Evolutionary conservation across 2,797 vertebrate species (phyloP).

Genomic region (Xerus rutilus): DNA sequence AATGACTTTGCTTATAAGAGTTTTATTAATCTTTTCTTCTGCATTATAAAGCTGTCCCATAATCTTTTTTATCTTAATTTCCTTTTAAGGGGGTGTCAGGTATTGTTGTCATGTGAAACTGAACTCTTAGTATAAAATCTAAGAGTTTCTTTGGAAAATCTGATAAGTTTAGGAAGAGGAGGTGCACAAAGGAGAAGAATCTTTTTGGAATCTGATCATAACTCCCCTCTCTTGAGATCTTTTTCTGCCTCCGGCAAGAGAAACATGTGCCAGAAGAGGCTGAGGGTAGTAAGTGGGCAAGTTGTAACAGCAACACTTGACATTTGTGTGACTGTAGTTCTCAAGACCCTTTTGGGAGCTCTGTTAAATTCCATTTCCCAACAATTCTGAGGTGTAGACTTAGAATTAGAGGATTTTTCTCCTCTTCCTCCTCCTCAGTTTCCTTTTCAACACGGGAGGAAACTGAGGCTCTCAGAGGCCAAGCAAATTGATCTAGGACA

Average conservation of each 20-base stretch:
- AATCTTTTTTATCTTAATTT: constrained; percentile 55
- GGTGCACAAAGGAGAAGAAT: neutral
- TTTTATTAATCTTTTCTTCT: constrained; percentile 34
- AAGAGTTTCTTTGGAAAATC: neutral
- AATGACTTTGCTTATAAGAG: neutral
- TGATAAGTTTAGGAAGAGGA: neutral
- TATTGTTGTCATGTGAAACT: neutral
- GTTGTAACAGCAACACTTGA: neutral
- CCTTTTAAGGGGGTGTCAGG: constrained; percentile 5
- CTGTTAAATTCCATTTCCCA: neutral
- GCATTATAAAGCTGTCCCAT: neutral
- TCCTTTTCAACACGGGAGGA: constrained; percentile 33
- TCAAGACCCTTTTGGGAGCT: neutral
- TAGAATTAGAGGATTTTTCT: neutral
- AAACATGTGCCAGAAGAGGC: neutral
- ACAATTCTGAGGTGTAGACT: neutral
- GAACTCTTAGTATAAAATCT: neutral
- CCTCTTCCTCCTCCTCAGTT: neutral
- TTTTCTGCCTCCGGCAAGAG: neutral
- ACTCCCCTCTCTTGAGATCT: neutral
- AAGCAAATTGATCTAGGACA: neutral
- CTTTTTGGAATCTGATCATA: neutral
- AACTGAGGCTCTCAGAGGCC: neutral
- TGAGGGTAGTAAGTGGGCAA: neutral
- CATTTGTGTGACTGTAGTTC: neutral